phyloP scores from a whole-genome alignment of 2,888 invertebrate species.

The Dicyrtomina minuta region DNA sequence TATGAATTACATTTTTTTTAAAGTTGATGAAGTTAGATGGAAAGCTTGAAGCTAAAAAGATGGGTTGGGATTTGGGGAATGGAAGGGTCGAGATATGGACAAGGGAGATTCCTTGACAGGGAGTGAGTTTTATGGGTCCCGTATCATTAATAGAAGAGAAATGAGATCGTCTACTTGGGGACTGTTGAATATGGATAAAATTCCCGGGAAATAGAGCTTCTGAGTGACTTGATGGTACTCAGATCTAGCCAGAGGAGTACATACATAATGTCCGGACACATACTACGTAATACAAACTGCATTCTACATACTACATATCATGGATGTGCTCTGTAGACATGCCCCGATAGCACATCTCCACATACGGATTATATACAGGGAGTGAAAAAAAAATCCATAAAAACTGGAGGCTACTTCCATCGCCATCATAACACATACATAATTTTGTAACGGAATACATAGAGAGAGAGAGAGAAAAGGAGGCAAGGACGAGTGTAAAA shows the following conservation, averaged over 20 bases:
- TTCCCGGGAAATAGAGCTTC: conserved; percentile 42
- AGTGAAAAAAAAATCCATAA: conserved; percentile 43
- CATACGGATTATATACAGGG: conserved; percentile 8
- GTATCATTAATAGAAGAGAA: conserved; percentile 48
- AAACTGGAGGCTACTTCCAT: conserved; percentile 21
- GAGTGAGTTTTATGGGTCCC: conserved; percentile 44
- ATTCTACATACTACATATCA: not conserved
- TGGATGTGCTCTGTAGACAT: not conserved
- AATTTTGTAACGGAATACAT: not conserved
- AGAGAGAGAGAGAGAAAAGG: conserved; percentile 12
- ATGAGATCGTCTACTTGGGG: conserved; percentile 41
- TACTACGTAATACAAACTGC: not conserved
- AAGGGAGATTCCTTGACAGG: conserved; percentile 48
- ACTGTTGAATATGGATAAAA: conserved; percentile 49
- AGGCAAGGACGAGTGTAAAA: conserved; percentile 11
- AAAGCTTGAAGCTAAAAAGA: conserved; percentile 21
- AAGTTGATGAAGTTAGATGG: conserved; percentile 8
- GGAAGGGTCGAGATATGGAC: conserved; percentile 48
- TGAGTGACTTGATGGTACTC: conserved; percentile 27
- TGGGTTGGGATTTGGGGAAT: conserved; percentile 22
- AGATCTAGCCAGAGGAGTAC: not conserved
- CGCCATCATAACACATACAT: not conserved
- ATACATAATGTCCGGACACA: not conserved
- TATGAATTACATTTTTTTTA: conserved; percentile 15
- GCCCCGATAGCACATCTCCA: not conserved